These are phyloP conservation scores for Agrotis clavis DNA, from an alignment of 2,888 invertebrate species.

Conservation along the genomic window DNA sequence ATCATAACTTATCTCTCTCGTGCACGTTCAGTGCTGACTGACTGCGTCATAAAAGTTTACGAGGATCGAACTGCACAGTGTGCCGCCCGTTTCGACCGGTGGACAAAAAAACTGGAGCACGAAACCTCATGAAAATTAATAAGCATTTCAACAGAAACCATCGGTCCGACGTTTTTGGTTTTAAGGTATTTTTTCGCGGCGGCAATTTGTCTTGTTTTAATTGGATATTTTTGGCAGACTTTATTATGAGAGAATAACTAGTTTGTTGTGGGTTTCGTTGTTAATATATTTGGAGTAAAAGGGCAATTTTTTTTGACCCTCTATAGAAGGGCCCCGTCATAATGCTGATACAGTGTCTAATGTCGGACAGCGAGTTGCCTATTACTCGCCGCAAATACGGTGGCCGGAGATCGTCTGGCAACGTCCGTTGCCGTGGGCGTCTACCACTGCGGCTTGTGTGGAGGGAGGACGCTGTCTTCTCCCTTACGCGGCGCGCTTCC, in stretches of 20 bases:
- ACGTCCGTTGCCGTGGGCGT: too few relatives aligned
- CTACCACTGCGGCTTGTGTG: too few relatives aligned
- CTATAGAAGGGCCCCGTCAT: too few relatives aligned
- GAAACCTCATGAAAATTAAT: slow-evolving; percentile 70
- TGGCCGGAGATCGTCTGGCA: too few relatives aligned
- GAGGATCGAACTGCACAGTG: slow-evolving; percentile 70
- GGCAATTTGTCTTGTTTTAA: slow-evolving; percentile 73
- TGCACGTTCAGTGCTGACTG: slow-evolving; percentile 60
- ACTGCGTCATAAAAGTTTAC: slow-evolving; percentile 71
- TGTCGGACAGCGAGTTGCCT: too few relatives aligned
- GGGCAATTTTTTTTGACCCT: neutral
- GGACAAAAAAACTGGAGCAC: slow-evolving; percentile 70
- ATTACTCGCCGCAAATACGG: too few relatives aligned
- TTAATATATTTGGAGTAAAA: slow-evolving; percentile 39
- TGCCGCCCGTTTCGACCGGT: slow-evolving; percentile 50
- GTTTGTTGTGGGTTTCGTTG: slow-evolving; percentile 9
- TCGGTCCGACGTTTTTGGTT: slow-evolving; percentile 62
- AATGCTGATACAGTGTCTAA: too few relatives aligned
- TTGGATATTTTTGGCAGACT: slow-evolving; percentile 72
- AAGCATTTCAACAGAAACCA: slow-evolving; percentile 68
- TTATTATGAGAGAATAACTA: slow-evolving; percentile 65
- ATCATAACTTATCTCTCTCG: slow-evolving; percentile 63
- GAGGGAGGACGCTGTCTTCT: too few relatives aligned
- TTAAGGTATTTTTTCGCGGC: slow-evolving; percentile 66
- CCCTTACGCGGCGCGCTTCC: too few relatives aligned